Evolutionary conservation across 2,113 vertebrate species (phyloP), one percentile per base, ranked within the genome.

Genomic region (Romanogobio albipinnatus): DNA sequence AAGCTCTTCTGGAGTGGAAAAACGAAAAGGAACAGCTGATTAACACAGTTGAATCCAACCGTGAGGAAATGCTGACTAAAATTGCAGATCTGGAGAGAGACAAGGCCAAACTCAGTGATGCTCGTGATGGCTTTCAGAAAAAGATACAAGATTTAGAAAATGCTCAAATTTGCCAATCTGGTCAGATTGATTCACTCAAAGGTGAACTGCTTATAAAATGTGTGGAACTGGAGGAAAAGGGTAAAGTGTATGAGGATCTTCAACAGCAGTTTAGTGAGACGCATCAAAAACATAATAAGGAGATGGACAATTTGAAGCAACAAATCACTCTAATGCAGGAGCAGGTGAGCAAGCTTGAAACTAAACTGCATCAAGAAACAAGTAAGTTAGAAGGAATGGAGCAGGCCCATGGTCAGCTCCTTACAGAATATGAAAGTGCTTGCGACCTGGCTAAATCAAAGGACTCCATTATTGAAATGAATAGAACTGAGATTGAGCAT

Each of bases 241-340:
- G 91, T 68, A 91, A 90, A 58, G 93, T 92, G 24, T 94, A 93
- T 74, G 47, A 88, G 36, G 90, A 95, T 82, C 93, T 97, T n/a
- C 92, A 93, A 73, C 87, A 61, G 73, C 83, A 93, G 89, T 87
- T 93, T 0, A 90, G 92, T 58, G 90, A 91, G 84, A 92, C 93
- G 3, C 91, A 92, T 74, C 92, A 94, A 84, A 97, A 97, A 64
- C 93, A 96, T 43, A 58, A 78, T 80, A 96, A 97, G 90, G 96
- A 98, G 66, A 90, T 94, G 58, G 95, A 97, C 81, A 96, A 96
- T 75, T 91, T 95, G 81, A 88, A 90, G 2, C 83, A 91, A 77
- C 95, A 96, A 89, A 90, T 96, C 78, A 51, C 90, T 0, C 7
- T 29, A 14, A 13, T 88, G 39, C 58, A 94, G 91, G 94, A 95